Conservation (phyloP, 2,113 vertebrate species). For the Orycteropus afer region DNA sequence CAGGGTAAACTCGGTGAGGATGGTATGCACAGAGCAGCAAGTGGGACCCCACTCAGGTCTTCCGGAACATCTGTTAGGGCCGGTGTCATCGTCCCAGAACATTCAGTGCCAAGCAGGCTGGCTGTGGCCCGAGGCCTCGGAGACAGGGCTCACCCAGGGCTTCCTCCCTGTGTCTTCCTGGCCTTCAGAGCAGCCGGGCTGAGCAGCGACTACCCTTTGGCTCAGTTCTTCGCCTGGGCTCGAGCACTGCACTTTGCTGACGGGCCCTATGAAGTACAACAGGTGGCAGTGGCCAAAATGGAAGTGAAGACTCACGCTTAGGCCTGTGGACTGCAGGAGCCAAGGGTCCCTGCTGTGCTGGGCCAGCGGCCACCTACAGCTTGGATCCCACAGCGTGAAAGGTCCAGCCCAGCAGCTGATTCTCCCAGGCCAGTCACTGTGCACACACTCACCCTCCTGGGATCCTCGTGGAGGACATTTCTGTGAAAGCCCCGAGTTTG, state of each 20-base stretch:
- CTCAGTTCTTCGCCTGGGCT: constrained; percentile 74
- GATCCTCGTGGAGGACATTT: background rate
- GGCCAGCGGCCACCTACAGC: accelerated
- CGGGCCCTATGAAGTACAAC: constrained; percentile 68
- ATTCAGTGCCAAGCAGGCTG: background rate
- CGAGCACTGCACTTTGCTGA: constrained; percentile 78
- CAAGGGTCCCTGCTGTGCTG: accelerated
- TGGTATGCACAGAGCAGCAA: background rate
- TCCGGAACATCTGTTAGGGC: too few relatives aligned
- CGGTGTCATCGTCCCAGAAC: too few relatives aligned
- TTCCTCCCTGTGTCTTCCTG: constrained; percentile 61
- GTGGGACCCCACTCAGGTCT: background rate
- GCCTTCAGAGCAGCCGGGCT: constrained; percentile 82
- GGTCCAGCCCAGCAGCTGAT: background rate
- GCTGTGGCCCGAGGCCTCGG: background rate
- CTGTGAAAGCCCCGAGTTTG: background rate
- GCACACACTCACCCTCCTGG: background rate
- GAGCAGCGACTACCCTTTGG: constrained; percentile 76
- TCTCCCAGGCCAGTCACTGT: background rate
- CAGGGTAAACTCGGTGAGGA: background rate
- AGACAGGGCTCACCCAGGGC: background rate
- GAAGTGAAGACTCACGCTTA: constrained; percentile 70
- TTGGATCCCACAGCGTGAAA: background rate
- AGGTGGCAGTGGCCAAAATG: constrained; percentile 68
- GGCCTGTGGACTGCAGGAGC: too few relatives aligned